Evolutionary conservation across 2,888 invertebrate species (phyloP), one percentile per base, ranked within the genome.

Genomic region (Pristionchus maxplancki): DNA sequence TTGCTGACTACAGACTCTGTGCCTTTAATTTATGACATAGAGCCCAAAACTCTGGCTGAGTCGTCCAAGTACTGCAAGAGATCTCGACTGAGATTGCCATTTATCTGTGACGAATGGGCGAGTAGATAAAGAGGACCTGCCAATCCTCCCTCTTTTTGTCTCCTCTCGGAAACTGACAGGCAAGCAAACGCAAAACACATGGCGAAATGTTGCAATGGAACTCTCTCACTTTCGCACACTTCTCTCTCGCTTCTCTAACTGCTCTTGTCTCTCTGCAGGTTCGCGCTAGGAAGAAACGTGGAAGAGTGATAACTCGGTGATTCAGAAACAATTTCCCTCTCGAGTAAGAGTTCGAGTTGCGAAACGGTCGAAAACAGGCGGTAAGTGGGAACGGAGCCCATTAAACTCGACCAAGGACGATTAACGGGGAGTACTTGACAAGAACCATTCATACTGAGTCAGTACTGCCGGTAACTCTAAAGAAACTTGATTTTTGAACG

Each of bases 131-230:
- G 40, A 15, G 44, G 78, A 78, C 44, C 78, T 78, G 78, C 44
- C 78, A 78, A 78, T 78, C 78, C 34, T 8, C 37, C 20, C 71
- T 34, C 71, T 71, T 71, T 71, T 71, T 78, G n/a, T 28, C 78
- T 20, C 28, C 64, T 37, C 40, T 20, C n/a, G 28, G 78, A 78
- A 78, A 44, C 78, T 44, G 78, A 28, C 40, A 28, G 15, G 28
- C 15, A n/a, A 34, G 4, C 67, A 34, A 78, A 78, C 78, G 44
- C 44, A 28, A 78, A 78, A 78, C 78, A 78, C 78, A 78, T 78
- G 78, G 44, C 78, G 78, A 78, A 78, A 48, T 44, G 78, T 78
- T 9, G 40, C 44, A 11, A n/a, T 64, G 44, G 9, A 8, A 40
- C 24, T 20, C 34, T 40, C 37, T 74, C 9, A 40, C 40, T 74